A percentile compares a stretch with the other conserved stretches of the same genome.
These are phyloP conservation scores for Chloroceryle aenea DNA, from an alignment of 2,113 vertebrate species.

Conservation along the genomic window DNA sequence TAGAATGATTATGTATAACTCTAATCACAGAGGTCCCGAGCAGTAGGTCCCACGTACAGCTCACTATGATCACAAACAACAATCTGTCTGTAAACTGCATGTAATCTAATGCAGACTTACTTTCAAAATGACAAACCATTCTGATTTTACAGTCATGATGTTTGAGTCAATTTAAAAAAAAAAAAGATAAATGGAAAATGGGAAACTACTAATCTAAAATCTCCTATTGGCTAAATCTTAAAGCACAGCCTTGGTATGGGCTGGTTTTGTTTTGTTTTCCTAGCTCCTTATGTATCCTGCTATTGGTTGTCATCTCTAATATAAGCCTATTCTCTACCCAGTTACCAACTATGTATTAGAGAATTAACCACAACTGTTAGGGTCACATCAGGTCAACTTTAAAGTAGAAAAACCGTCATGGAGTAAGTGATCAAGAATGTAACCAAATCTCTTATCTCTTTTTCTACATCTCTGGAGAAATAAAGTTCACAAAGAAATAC, in stretches of 20 bases:
- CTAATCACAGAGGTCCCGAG: not conserved
- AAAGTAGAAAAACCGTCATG: constrained; percentile 64
- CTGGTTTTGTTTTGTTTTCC: not conserved
- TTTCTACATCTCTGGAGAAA: constrained; percentile 42
- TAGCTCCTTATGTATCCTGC: not conserved
- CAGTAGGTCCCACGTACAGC: not conserved
- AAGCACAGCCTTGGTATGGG: not conserved
- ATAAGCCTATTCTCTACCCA: constrained; percentile 66
- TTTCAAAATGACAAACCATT: not conserved
- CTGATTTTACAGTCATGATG: not conserved
- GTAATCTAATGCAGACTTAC: not conserved
- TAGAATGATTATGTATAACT: not conserved
- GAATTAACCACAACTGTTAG: constrained; percentile 54
- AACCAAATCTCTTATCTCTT: constrained; percentile 11
- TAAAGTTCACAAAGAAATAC: not conserved
- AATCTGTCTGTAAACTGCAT: not conserved
- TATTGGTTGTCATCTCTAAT: constrained; percentile 19
- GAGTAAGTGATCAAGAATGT: constrained; percentile 25
- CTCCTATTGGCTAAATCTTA: not conserved
- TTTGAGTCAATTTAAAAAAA: not conserved
- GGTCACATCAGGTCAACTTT: constrained; percentile 49
- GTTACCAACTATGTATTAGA: constrained; percentile 61
- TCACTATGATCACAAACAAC: not conserved
- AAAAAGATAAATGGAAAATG: not conserved
- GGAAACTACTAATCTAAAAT: not conserved